Evolutionary conservation across 35 echinoderm and acorn worm genomes (phyloP).

Genomic region (Ptychodera flava): DNA sequence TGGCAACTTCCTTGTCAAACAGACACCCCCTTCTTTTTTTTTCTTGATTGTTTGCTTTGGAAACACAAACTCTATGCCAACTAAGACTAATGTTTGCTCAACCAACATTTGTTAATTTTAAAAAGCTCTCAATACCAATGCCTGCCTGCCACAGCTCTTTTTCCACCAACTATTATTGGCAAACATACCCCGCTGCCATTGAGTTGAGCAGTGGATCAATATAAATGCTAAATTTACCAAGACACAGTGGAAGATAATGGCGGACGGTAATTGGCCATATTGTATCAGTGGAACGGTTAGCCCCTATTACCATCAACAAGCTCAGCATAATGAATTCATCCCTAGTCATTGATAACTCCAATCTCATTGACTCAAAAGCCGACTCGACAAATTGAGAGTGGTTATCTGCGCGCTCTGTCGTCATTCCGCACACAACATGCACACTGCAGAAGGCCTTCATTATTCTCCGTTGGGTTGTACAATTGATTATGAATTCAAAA

Average conservation of each 20-base stretch:
- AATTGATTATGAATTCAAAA: neutral
- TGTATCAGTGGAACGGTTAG: neutral
- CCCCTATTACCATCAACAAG: neutral
- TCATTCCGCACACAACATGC: neutral
- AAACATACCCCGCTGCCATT: neutral
- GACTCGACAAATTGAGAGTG: neutral
- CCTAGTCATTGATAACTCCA: neutral
- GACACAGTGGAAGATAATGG: neutral
- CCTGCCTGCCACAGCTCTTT: neutral
- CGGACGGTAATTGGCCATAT: neutral
- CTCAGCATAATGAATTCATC: neutral
- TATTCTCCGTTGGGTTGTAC: neutral
- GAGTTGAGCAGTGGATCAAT: too few relatives aligned
- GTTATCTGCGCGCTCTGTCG: neutral
- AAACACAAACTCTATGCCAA: neutral
- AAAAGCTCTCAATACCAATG: constrained; percentile 4
- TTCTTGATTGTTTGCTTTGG: neutral
- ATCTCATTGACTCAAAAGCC: neutral
- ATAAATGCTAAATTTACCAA: neutral
- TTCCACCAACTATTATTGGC: neutral
- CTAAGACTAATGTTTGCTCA: constrained; percentile 39
- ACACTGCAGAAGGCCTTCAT: neutral
- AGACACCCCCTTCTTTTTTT: neutral
- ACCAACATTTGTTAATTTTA: constrained; percentile 63
- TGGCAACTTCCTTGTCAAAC: neutral